These are phyloP conservation scores for Muntiacus muntjak DNA, from an alignment of 2,113 vertebrate species.

Conservation along the genomic window DNA sequence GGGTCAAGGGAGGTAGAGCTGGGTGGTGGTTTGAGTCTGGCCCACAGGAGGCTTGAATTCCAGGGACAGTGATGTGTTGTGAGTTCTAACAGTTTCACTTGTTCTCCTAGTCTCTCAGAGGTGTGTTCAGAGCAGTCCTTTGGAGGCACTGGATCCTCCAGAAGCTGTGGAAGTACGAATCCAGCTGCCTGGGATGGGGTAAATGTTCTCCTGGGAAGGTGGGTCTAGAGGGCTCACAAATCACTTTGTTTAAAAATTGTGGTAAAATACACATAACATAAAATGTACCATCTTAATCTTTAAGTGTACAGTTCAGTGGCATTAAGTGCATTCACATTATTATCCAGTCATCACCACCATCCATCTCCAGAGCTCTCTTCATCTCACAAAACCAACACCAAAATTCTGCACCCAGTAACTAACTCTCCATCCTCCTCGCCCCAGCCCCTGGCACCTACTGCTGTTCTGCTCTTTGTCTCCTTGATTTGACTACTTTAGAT, in stretches of 20 bases:
- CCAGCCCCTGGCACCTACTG: not conserved
- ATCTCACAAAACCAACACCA: not conserved
- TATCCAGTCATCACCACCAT: not conserved
- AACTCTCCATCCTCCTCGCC: not conserved
- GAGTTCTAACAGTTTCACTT: not conserved
- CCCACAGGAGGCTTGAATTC: not conserved
- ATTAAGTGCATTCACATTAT: not conserved
- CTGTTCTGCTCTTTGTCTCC: not conserved
- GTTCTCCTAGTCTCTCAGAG: not conserved
- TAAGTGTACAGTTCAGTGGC: not conserved
- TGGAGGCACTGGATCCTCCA: not conserved
- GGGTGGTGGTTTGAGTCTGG: not conserved
- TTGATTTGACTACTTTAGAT: not conserved
- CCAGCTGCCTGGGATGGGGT: no score
- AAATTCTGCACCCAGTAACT: not conserved
- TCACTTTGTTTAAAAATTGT: not conserved
- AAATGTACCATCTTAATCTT: not conserved
- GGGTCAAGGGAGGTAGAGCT: not conserved
- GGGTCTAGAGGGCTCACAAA: not conserved
- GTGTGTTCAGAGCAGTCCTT: not conserved
- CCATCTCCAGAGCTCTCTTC: not conserved
- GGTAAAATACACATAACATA: not conserved
- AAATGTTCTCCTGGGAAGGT: not conserved
- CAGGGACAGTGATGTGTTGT: not conserved
- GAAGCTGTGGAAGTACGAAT: not conserved